Percentiles rank a stretch among this genome's conserved stretches.
Evolutionary conservation across 2,888 invertebrate species (phyloP).

Genomic region (Drosophila gaucha): DNA sequence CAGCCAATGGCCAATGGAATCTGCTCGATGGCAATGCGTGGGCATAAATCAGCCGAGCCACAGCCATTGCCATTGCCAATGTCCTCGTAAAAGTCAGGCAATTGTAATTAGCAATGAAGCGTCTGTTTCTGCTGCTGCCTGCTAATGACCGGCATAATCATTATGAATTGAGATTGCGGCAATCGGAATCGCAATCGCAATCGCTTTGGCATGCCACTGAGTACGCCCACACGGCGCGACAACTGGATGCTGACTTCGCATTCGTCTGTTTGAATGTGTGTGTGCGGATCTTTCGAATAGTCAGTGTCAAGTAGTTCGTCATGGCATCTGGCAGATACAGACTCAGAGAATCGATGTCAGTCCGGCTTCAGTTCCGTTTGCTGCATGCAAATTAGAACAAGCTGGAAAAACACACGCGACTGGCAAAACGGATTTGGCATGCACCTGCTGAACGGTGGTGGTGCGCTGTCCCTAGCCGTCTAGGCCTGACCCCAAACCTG

Average conservation of each 20-base stretch:
- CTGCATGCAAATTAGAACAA: conserved; percentile 77
- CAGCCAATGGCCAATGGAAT: conserved; percentile 35
- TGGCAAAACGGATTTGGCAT: conserved; percentile 77
- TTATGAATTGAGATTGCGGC: conserved; percentile 70
- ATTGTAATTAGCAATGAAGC: conserved; percentile 62
- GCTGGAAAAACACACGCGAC: conserved; percentile 65
- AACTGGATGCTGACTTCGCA: conserved; percentile 6
- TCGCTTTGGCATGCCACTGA: conserved; percentile 25
- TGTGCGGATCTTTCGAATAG: conserved; percentile 9
- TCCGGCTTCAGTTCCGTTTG: conserved; percentile 74
- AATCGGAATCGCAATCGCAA: conserved; percentile 34
- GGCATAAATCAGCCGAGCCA: conserved; percentile 62
- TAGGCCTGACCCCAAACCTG: conserved; percentile 54
- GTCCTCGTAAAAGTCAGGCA: conserved; percentile 53
- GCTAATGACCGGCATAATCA: conserved; percentile 61
- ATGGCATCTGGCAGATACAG: conserved; percentile 56
- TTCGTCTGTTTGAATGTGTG: background rate
- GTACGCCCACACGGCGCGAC: conserved; percentile 53
- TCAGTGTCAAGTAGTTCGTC: conserved; percentile 65
- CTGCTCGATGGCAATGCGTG: conserved; percentile 49
- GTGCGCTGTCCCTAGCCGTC: conserved; percentile 1
- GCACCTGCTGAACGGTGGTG: conserved; percentile 53
- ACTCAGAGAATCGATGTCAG: conserved; percentile 22
- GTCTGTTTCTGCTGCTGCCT: conserved; percentile 21
- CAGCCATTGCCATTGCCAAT: conserved; percentile 27